Base-by-base conservation (phyloP, 2,113 vertebrate species). In the Pteruthius melanotis region DNA sequence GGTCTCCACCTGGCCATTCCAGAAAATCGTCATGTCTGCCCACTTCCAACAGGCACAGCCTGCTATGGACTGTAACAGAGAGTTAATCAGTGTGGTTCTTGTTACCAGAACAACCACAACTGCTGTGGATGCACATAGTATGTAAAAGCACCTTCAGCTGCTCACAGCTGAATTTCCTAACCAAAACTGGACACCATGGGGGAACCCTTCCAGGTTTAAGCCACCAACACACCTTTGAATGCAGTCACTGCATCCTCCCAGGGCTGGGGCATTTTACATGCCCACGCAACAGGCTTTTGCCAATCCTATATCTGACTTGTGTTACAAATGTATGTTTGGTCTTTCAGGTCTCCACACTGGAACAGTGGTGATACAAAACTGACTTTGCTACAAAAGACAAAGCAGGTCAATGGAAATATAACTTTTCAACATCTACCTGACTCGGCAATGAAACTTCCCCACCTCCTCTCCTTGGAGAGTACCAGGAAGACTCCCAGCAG, bases 61-160 rank as follows among this genome's bases (percentile, higher is more conserved):
- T 42, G 27, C 37, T 39, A 2, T 5, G 9, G 45, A 31, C 60
- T 59, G 31, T 61, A 40, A 35, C 1, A 17, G 65, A 60, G 79
- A 63, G 20, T 30, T 61, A 31, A 72, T 45, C 52, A 72, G 44
- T 0, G 0, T 3, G 56, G 39, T 4, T 72, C 40, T 68, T 15
- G 7, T 31, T 60, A 53, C 13, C 15, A 42, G 37, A 80, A 68
- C 24, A 30, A 61, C 13, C 66, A 50, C 6, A 49, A 7, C 28
- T 63, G 31, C 79, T 71, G 30, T 39, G 10, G 35, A 18, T 45
- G 31, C 7, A 30, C 1, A 5, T 35, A 60, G 20, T 19, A 8
- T 0, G 0, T 37, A 57, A 54, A 57, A 11, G 7, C 6, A 18
- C 20, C 33, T 83, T 37, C 37, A 64, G 2, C 28, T 78, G 44